Evolutionary conservation across 2,113 vertebrate genomes (phyloP).

Genomic region (Psilopogon haemacephalus): DNA sequence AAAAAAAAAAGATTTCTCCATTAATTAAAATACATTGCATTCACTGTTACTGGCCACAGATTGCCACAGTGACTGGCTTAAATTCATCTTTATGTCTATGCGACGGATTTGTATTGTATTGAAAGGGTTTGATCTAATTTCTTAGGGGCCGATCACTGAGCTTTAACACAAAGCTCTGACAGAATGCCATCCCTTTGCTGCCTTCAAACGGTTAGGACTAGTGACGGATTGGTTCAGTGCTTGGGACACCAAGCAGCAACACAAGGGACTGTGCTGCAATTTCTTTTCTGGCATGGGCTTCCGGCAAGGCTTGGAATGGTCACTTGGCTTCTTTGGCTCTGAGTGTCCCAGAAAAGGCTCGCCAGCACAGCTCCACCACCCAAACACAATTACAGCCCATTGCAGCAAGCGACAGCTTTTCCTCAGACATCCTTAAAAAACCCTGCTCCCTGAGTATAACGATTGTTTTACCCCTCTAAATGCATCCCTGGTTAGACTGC

Average conservation of each 20-base stretch:
- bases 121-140: neutral
- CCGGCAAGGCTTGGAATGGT: neutral
- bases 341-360: neutral
- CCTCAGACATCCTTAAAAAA: neutral
- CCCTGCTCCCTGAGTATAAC: rapidly evolving
- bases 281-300: slow-evolving; percentile 2
- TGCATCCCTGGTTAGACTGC: neutral
- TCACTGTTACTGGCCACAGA: neutral
- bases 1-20: neutral
- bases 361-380: neutral
- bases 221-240: neutral
- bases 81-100: neutral
- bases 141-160: neutral
- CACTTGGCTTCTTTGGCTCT: slow-evolving; percentile 20
- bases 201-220: neutral
- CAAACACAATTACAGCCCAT: neutral
- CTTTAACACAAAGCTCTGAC: neutral
- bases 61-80: neutral
- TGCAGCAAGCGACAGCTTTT: neutral
- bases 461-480: neutral
- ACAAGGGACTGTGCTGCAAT: neutral
- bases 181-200: neutral
- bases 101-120: neutral
- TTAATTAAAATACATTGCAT: neutral
- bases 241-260: neutral